Evolutionary conservation across 2,113 vertebrate species (phyloP), one percentile per base, ranked within the genome.

Genomic region (Columbina picui): DNA sequence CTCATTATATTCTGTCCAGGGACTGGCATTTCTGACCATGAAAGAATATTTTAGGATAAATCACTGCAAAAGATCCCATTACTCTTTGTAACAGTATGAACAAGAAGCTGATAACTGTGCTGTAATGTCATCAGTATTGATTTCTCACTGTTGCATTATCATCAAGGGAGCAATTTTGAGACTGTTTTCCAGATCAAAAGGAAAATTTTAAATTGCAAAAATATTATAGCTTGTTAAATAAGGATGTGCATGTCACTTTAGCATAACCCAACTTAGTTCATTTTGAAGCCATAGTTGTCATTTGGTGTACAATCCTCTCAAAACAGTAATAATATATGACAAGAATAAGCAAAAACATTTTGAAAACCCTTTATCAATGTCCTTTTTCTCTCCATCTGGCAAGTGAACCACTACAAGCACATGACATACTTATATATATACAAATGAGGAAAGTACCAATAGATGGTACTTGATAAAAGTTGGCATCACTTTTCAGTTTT

Each of bases 21-120:
- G 38, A 87, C 30, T 88, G 67, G 36, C 57, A 78, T 95, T 97
- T 93, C 70, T 96, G 91, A 91, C 81, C 17, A 2, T 94, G 50
- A 84, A 91, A 84, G 68, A 79, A 75, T 93, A 91, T 91, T 82
- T 92, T 53, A 94, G 41, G 89, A 92, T 94, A 95, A 94, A 96
- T 94, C n/a, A 57, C 63, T 70, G 61, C 65, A 95, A 89, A 91
- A 84, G 49, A 13, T 89, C 70, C 87, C 65, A 84, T 96, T 96
- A 91, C 65, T 95, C 77, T 76, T 86, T 83, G 45, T 34, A 69
- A 76, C 23, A 80, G 41, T 34, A 79, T 57, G 81, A 96, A 84
- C 27, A 80, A 81, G 36, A 84, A 27, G 39, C 45, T 84, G 45
- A 57, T 88, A 94, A 94, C 80, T 86, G 12, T 77, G 73, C 57